These are phyloP conservation scores for Piaya cayana DNA, from an alignment of 2,113 vertebrate genomes.

Conservation along the genomic window DNA sequence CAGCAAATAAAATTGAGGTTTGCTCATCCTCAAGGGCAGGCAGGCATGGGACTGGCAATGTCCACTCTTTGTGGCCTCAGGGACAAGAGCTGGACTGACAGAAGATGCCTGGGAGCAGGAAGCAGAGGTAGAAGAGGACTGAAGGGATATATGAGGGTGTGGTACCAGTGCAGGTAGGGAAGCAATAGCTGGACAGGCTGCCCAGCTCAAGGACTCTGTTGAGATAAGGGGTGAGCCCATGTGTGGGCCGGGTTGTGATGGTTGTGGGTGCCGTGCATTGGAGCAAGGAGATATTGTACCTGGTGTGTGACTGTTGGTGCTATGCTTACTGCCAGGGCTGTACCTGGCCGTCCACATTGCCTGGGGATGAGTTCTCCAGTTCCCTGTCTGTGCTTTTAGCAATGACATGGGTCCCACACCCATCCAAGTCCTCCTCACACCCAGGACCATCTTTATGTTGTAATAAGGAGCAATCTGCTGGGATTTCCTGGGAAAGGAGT, in stretches of 20 bases:
- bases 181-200: neutral
- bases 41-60: neutral
- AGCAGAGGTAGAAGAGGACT: neutral
- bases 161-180: neutral
- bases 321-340: neutral
- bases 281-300: neutral
- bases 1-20: neutral
- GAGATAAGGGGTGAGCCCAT: neutral
- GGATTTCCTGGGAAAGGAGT: neutral
- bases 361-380: neutral
- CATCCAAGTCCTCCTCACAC: neutral
- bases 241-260: neutral
- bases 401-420: fast-evolving
- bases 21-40: neutral
- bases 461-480: neutral
- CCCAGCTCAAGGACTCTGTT: neutral
- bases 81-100: neutral
- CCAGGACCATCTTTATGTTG: neutral
- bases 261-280: neutral
- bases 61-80: neutral
- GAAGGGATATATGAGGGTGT: neutral
- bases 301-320: neutral
- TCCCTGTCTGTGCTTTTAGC: neutral
- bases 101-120: neutral
- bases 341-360: fast-evolving